Evolutionary conservation across 2,113 vertebrate species (phyloP), one percentile per base, ranked within the genome.

Genomic region (Cnemophilus loriae): DNA sequence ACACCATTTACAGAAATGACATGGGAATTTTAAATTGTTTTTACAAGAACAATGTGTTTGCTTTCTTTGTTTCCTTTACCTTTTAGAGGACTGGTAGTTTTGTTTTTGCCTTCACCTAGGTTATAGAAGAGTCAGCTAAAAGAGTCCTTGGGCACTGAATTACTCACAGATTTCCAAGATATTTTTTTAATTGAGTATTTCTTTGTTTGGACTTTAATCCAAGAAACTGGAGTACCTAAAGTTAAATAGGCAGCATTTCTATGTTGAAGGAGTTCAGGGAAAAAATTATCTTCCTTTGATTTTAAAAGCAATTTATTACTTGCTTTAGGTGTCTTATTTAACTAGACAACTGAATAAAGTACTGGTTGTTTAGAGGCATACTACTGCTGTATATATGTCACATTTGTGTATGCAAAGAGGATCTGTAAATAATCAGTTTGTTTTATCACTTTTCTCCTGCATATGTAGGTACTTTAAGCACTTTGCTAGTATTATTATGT

Each of bases 1-100:
- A 18, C 10, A 41, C 0, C 1, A 32, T 75, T 53, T 41, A n/a
- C 60, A 59, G 35, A 39, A 93, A 55, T 3, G 0, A 13, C 23
- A 11, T 53, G 27, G 22, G n/a, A 26, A 21, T 39, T 82, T 78
- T 35, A 16, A 33, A 19, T 33, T 46, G 10, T 14, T 63, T 93
- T 75, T 70, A 32, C 18, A 55, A 33, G 28, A 81, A 16, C 9
- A n/a, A 5, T n/a, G 5, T 55, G 5, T 49, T 91, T 44, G 9
- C 2, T 30, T 73, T 20, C 49, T 39, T 81, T 39, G 22, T 52
- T 79, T 67, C 59, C 39, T 61, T 87, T 70, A 17, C 8, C 52
- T 84, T 68, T 70, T 37, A 49, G n/a, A 87, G 23, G 28, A n/a
- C 26, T 47, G 16, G 2, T 61, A n/a, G 12, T 79, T 87, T 57